Evolutionary conservation across 37 sponge, comb jelly and placozoan genomes (phyloP).

Genomic region (Agelas oroides): DNA sequence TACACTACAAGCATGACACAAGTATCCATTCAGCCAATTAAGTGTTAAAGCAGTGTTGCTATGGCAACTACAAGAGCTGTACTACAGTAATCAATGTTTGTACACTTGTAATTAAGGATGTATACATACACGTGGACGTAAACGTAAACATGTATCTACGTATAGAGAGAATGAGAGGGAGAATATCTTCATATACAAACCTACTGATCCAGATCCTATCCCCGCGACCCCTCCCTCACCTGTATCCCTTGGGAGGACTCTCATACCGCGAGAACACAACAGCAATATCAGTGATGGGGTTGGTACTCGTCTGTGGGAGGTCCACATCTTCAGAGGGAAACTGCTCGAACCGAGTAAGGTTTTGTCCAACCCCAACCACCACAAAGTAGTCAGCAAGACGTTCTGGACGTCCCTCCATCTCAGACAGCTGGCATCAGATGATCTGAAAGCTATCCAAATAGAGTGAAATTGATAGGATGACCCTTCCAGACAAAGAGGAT

Average conservation of each 20-base stretch:
- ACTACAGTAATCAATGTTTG: too few species aligned
- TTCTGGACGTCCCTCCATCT: constrained; percentile 72
- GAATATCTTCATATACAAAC: not conserved
- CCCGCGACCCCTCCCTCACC: constrained; percentile 29
- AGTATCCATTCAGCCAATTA: not conserved
- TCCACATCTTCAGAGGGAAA: constrained; percentile 32
- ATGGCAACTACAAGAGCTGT: too few species aligned
- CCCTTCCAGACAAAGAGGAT: too few species aligned
- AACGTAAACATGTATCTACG: too few species aligned
- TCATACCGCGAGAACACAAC: constrained; percentile 67
- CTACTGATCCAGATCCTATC: not conserved
- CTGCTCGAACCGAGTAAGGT: constrained; percentile 22
- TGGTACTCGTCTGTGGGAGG: not conserved
- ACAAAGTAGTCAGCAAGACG: constrained; percentile 86
- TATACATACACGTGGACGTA: too few species aligned
- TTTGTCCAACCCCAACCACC: constrained; percentile 73
- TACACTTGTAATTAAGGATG: too few species aligned
- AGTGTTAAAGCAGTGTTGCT: too few species aligned
- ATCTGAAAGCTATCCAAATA: too few species aligned
- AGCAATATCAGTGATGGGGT: constrained; percentile 82
- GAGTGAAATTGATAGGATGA: too few species aligned
- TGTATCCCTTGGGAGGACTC: constrained; percentile 68
- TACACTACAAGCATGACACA: not conserved
- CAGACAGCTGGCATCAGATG: too few species aligned
- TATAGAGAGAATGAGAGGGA: too few species aligned